These are phyloP conservation scores for Litocranius walleri DNA, from an alignment of 2,113 vertebrate species.

Conservation along the genomic window DNA sequence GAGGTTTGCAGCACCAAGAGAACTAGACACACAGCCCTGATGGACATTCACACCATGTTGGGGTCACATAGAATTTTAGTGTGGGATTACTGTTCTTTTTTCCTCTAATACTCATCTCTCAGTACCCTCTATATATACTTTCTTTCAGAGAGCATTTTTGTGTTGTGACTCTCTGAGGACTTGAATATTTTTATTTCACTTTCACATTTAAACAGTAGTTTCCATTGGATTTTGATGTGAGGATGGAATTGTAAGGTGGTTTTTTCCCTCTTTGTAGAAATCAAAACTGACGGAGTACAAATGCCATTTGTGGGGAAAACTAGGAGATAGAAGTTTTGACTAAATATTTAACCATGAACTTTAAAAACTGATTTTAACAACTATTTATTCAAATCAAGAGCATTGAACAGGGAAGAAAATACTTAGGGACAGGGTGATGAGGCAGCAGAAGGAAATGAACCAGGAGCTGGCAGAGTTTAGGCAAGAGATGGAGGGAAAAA, in stretches of 20 bases:
- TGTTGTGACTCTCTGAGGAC: background rate
- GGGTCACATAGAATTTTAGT: background rate
- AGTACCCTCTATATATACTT: background rate
- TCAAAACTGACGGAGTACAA: background rate
- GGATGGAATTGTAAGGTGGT: background rate
- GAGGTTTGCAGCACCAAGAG: background rate
- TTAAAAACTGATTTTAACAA: background rate
- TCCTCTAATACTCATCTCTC: background rate
- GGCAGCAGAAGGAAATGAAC: background rate
- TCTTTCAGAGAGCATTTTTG: background rate
- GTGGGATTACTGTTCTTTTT: background rate
- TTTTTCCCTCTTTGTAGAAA: background rate
- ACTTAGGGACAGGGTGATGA: background rate
- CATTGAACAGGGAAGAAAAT: background rate
- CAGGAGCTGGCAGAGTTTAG: background rate
- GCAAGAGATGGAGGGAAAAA: slow-evolving; percentile 10
- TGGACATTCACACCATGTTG: background rate
- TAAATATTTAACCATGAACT: background rate
- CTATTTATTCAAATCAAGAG: background rate
- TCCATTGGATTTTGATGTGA: background rate
- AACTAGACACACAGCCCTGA: background rate
- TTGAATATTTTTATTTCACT: slow-evolving; percentile 2
- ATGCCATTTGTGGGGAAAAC: background rate
- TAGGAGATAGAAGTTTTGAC: background rate
- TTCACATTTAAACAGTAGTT: background rate